Evolutionary conservation across 2,797 vertebrate species (phyloP).

Genomic region (Sardinella longiceps): DNA sequence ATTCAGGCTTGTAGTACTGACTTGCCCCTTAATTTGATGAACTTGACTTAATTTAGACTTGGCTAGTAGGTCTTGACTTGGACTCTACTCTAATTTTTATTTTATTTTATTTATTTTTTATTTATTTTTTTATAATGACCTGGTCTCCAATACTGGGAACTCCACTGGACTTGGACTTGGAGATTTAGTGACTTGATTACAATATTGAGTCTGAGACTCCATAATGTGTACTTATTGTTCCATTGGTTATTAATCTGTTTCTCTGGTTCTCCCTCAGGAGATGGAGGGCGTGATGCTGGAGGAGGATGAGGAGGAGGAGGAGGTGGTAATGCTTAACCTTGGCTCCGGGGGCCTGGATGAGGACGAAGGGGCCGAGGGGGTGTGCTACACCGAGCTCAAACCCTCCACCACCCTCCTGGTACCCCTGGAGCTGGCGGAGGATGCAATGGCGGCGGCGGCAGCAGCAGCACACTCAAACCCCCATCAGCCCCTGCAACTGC

Average conservation of each 20-base stretch:
- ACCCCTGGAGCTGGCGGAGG: slow-evolving; percentile 75
- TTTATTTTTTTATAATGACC: no score
- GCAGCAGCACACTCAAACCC: background rate
- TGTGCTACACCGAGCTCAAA: slow-evolving; percentile 75
- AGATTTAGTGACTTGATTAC: no score
- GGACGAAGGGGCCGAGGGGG: slow-evolving; percentile 55
- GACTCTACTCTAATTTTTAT: no score
- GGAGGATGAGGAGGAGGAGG: slow-evolving; percentile 61
- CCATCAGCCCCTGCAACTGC: slow-evolving; percentile 69
- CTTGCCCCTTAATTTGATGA: no score
- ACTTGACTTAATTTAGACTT: no score
- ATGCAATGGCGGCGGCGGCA: slow-evolving; percentile 18
- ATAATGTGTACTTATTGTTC: background rate
- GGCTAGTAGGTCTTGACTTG: no score
- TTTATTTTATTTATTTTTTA: no score
- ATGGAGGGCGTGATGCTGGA: slow-evolving; percentile 50
- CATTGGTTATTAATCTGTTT: background rate
- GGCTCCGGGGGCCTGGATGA: slow-evolving; percentile 66
- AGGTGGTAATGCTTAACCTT: slow-evolving; percentile 74
- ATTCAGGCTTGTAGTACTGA: no score
- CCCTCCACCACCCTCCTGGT: slow-evolving; percentile 76
- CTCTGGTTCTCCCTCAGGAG: slow-evolving; percentile 56
- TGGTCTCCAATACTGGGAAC: no score
- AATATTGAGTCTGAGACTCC: no score
- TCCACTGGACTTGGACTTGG: no score